Conservation (phyloP, 2,888 invertebrate genomes). For the Drosophila suboccidentalis region DNA sequence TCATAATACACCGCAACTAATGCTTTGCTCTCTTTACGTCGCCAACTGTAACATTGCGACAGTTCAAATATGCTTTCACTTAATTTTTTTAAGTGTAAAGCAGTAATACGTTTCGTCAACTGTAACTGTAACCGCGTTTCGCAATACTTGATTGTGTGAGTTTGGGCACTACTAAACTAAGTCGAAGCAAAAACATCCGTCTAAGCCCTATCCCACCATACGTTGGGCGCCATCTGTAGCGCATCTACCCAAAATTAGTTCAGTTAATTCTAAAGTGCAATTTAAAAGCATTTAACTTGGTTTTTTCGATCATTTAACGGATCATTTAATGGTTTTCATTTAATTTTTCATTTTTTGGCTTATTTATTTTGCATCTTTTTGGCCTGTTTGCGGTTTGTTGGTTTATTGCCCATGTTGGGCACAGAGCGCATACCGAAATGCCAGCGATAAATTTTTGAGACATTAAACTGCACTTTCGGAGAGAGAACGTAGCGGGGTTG, state of each 20-base stretch:
- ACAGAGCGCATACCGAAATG: conserved; percentile 73
- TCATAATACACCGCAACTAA: too few species aligned
- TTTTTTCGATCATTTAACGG: not conserved
- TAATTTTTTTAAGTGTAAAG: too few species aligned
- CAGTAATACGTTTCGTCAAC: too few species aligned
- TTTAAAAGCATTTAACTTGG: conserved; percentile 5
- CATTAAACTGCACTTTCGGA: conserved; percentile 79
- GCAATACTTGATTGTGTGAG: too few species aligned
- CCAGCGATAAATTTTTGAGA: conserved; percentile 81
- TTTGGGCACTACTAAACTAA: too few species aligned
- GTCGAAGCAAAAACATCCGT: not conserved
- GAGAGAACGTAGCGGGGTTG: conserved; percentile 25
- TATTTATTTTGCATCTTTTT: conserved; percentile 6
- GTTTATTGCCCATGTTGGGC: conserved; percentile 77
- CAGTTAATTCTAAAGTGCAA: not conserved
- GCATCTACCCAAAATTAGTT: not conserved
- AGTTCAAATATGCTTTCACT: too few species aligned
- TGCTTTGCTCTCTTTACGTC: too few species aligned
- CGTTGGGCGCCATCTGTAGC: conserved; percentile 9
- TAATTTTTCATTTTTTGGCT: conserved; percentile 13
- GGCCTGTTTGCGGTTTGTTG: conserved; percentile 32
- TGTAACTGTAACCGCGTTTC: too few species aligned
- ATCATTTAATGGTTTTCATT: conserved; percentile 38
- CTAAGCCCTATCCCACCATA: not conserved
- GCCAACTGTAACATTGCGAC: too few species aligned